A percentile compares a stretch with the other conserved stretches of the same genome.
phyloP scores from a whole-genome alignment of 2,113 vertebrate genomes.

The Epinephelus fuscoguttatus region DNA sequence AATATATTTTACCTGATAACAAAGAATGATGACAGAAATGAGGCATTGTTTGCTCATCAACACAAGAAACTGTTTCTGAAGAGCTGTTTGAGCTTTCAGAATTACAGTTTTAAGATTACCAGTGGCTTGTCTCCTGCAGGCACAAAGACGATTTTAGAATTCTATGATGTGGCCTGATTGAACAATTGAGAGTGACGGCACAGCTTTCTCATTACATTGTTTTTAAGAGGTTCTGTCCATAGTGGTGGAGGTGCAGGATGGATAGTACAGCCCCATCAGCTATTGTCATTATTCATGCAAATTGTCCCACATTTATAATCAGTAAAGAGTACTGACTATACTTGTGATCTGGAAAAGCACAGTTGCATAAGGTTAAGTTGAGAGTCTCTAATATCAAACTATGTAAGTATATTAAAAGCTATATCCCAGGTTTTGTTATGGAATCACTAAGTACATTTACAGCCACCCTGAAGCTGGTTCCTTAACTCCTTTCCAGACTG shows the following conservation, averaged over 20 bases:
- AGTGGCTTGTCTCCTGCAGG: background rate
- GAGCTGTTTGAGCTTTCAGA: background rate
- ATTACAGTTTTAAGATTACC: background rate
- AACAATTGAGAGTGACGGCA: background rate
- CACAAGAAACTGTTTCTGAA: background rate
- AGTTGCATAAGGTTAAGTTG: background rate
- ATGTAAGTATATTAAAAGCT: background rate
- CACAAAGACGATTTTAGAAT: background rate
- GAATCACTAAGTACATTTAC: background rate
- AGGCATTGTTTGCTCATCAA: background rate
- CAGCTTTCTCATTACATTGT: conserved; percentile 1
- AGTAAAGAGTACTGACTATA: background rate
- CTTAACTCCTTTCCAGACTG: background rate
- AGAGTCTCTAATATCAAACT: background rate
- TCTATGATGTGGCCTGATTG: conserved; percentile 2
- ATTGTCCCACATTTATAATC: background rate
- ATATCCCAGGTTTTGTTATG: background rate
- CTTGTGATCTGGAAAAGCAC: conserved; percentile 4
- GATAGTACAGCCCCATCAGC: conserved; percentile 5
- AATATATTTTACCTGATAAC: background rate
- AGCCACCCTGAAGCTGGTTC: background rate
- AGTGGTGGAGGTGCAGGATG: background rate
- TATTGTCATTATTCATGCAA: conserved; percentile 10
- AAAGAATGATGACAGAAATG: background rate
- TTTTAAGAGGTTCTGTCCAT: background rate